Conservation (phyloP, 2,113 vertebrate species). For the Gobio gobio region DNA sequence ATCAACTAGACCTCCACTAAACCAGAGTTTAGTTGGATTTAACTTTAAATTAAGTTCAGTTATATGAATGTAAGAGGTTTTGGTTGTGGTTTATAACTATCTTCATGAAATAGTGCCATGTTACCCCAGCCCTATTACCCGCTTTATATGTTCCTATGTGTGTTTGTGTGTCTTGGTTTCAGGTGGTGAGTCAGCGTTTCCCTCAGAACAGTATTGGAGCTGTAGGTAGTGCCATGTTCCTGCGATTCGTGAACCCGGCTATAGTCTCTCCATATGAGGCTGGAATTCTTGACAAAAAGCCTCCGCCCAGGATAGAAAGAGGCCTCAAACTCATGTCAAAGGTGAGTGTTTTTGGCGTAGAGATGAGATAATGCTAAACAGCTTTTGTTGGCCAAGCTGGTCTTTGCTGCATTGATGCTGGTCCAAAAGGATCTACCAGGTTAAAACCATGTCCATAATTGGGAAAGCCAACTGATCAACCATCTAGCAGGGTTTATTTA, state of each 20-base stretch:
- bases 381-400: neutral
- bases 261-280: slow-evolving; percentile 98
- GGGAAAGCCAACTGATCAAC: neutral
- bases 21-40: neutral
- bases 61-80: neutral
- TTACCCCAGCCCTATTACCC: neutral
- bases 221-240: slow-evolving; percentile 97
- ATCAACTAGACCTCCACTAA: neutral
- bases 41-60: neutral
- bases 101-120: neutral
- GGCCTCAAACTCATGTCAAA: slow-evolving; percentile 98
- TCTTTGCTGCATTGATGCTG: neutral
- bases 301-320: slow-evolving; percentile 90
- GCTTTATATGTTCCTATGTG: neutral
- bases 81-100: neutral
- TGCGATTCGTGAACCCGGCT: slow-evolving; percentile 96
- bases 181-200: slow-evolving; percentile 98
- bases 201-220: slow-evolving; percentile 99
- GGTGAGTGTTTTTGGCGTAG: slow-evolving; percentile 70
- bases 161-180: slow-evolving; percentile 30
- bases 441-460: neutral
- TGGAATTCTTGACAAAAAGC: slow-evolving; percentile 96
- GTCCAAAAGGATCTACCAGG: no score
- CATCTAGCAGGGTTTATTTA: neutral
- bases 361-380: neutral